Conservation (phyloP, 2,113 vertebrate genomes). For the Aegotheles bennettii region DNA sequence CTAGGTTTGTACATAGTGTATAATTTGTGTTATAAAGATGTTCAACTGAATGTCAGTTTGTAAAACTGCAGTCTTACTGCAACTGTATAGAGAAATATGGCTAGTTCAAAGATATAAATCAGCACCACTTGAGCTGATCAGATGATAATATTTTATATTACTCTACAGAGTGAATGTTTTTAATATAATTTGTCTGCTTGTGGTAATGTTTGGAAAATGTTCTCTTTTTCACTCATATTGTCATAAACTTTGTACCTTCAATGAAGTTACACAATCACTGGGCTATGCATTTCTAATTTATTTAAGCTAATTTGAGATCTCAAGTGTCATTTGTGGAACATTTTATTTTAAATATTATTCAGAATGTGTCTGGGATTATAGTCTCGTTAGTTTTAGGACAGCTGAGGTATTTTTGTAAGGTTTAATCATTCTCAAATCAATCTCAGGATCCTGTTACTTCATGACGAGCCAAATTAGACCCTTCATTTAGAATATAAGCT, state of each 20-base stretch:
- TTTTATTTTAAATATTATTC: neutral
- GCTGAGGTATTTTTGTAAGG: neutral
- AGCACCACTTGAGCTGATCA: neutral
- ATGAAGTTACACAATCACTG: neutral
- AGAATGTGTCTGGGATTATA: neutral
- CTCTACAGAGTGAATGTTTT: neutral
- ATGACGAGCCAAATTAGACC: neutral
- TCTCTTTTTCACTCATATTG: neutral
- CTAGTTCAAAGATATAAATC: neutral
- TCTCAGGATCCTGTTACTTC: neutral
- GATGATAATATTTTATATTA: neutral
- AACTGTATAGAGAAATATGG: neutral
- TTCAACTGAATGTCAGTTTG: neutral
- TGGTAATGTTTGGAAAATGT: slow-evolving; percentile 4
- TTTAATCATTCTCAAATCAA: neutral
- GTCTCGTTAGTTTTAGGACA: neutral
- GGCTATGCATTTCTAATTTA: neutral
- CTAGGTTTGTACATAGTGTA: slow-evolving; percentile 56
- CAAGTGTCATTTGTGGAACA: neutral
- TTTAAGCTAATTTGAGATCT: neutral
- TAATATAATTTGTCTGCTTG: neutral
- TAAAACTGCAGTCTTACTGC: neutral
- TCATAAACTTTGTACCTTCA: neutral
- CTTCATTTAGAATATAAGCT: neutral
- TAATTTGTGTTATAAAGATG: slow-evolving; percentile 44